Percentiles rank a stretch among this genome's conserved stretches.
These are phyloP conservation scores for Pholis gunnellus DNA, from an alignment of 2,113 vertebrate species.

Conservation along the genomic window DNA sequence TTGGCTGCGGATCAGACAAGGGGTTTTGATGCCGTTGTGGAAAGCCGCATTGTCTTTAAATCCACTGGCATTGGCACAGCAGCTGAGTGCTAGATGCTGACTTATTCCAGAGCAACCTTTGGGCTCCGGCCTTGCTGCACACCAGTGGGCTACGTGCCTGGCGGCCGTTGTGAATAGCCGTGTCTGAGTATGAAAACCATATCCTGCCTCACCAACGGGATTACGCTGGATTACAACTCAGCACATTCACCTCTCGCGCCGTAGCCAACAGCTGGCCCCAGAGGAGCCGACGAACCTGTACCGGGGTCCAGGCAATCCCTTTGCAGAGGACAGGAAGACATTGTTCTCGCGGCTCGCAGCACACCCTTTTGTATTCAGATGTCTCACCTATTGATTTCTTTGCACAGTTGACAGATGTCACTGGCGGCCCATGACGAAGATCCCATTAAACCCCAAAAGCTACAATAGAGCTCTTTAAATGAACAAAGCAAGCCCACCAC, in stretches of 20 bases:
- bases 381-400: conserved; percentile 75
- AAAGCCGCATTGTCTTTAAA: conserved; percentile 65
- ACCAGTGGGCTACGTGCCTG: conserved; percentile 56
- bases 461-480: conserved; percentile 55
- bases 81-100: conserved; percentile 31
- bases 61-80: conserved; percentile 46
- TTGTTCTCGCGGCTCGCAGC: conserved; percentile 48
- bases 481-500: conserved; percentile 44
- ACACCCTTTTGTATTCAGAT: conserved; percentile 65
- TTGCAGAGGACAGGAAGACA: conserved; percentile 35
- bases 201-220: conserved; percentile 80
- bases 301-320: conserved; percentile 38
- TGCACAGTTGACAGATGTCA: conserved; percentile 73
- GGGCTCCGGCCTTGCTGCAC: conserved; percentile 61
- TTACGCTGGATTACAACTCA: conserved; percentile 85
- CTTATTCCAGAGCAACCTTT: conserved; percentile 49
- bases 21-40: conserved; percentile 56
- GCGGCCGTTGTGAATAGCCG: conserved; percentile 59
- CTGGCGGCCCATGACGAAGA: conserved; percentile 60
- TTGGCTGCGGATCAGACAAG: conserved; percentile 55
- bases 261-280: conserved; percentile 62
- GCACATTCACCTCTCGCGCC: conserved; percentile 80
- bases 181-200: conserved; percentile 77
- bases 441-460: conserved; percentile 74
- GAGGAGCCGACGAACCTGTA: conserved; percentile 53